phyloP scores from a whole-genome alignment of 1,140 invertebrate species.

The Apis laboriosa region DNA sequence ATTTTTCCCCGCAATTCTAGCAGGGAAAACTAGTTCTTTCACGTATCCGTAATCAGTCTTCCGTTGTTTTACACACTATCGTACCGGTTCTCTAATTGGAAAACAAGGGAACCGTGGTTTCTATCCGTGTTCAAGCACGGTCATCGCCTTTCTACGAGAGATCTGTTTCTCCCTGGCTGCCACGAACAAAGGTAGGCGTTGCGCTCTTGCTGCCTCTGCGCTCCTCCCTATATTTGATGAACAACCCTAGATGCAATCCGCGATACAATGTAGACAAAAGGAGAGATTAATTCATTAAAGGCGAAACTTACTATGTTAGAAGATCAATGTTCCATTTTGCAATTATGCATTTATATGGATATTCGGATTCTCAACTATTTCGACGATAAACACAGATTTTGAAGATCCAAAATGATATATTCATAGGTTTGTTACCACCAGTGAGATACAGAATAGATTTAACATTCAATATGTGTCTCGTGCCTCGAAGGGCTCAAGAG shows the following conservation, averaged over 20 bases:
- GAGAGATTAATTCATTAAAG: not conserved
- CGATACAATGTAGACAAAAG: conserved; percentile 3
- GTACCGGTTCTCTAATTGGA: conserved; percentile 24
- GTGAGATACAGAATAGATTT: no score
- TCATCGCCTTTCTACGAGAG: not conserved
- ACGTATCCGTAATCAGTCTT: not conserved
- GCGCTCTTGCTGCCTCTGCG: not conserved
- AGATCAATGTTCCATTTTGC: no score
- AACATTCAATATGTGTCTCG: no score
- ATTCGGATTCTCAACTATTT: no score
- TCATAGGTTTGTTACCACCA: no score
- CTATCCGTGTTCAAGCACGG: not conserved
- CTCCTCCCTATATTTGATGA: conserved; percentile 13
- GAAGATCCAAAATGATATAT: no score
- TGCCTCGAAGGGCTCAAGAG: no score
- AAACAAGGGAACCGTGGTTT: conserved; percentile 13
- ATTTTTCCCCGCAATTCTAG: not conserved
- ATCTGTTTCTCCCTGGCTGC: conserved; percentile 21
- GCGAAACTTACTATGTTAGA: not conserved
- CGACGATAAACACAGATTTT: no score
- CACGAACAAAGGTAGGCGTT: conserved; percentile 31
- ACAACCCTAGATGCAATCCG: not conserved
- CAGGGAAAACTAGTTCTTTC: not conserved
- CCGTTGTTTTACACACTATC: not conserved
- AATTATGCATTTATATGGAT: no score